These are phyloP conservation scores for Eristalis intricaria DNA, from an alignment of 2,888 invertebrate genomes.

Conservation along the genomic window DNA sequence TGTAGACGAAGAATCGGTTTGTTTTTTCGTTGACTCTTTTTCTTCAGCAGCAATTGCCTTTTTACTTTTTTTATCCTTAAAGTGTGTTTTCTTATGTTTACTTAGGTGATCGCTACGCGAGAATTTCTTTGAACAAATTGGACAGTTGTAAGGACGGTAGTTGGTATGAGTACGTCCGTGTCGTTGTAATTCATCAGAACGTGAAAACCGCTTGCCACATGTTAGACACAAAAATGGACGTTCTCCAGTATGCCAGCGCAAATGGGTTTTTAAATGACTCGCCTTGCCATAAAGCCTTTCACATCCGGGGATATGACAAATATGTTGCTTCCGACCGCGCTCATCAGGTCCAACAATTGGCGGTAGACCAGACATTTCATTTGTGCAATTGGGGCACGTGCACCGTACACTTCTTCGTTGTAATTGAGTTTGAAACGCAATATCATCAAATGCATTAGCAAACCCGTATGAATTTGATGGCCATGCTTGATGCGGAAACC, in stretches of 20 bases:
- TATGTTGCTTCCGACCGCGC: slow-evolving; percentile 90
- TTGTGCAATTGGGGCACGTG: slow-evolving; percentile 90
- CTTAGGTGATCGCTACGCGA: slow-evolving; percentile 97
- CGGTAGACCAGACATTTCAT: slow-evolving; percentile 89
- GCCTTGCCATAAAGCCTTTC: slow-evolving; percentile 95
- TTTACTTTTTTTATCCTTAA: slow-evolving; percentile 80
- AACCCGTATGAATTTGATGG: slow-evolving; percentile 78
- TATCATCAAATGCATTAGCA: slow-evolving; percentile 79
- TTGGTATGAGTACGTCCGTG: slow-evolving; percentile 95
- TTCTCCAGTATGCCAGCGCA: slow-evolving; percentile 96
- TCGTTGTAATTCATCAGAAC: slow-evolving; percentile 94
- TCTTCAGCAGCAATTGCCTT: slow-evolving; percentile 77
- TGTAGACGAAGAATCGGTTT: slow-evolving; percentile 40
- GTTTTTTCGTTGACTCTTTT: slow-evolving; percentile 73
- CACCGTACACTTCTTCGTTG: slow-evolving; percentile 89
- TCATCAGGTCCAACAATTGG: slow-evolving; percentile 88
- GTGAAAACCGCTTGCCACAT: slow-evolving; percentile 94
- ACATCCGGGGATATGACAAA: slow-evolving; percentile 94
- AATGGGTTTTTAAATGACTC: slow-evolving; percentile 95
- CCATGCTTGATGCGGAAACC: slow-evolving; percentile 80
- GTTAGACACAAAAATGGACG: slow-evolving; percentile 93
- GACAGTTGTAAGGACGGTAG: slow-evolving; percentile 93
- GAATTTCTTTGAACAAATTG: slow-evolving; percentile 93
- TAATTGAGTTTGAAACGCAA: slow-evolving; percentile 82
- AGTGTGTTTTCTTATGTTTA: slow-evolving; percentile 95